Evolutionary conservation across 2,797 vertebrate species (phyloP).

Genomic region (Rhinella marina): DNA sequence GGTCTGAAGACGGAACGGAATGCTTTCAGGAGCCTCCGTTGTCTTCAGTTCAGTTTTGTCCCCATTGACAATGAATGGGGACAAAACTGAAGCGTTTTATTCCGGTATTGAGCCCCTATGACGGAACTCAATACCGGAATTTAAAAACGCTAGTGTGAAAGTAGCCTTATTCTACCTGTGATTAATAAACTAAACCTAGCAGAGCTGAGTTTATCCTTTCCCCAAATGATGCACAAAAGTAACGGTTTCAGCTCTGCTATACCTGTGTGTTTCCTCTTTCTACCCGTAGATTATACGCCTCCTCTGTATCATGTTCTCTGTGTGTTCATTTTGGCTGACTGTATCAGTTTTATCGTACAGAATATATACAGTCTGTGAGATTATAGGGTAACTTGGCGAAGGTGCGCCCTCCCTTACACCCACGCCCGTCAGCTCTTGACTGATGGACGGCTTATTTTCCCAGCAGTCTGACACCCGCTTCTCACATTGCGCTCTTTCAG

Average conservation of each 20-base stretch:
- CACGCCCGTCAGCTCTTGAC: background rate
- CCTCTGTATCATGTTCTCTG: background rate
- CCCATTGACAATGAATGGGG: too few species aligned
- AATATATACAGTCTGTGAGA: background rate
- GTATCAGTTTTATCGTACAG: slow-evolving; percentile 35
- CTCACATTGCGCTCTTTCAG: background rate
- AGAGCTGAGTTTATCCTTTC: too few species aligned
- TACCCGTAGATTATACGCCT: background rate
- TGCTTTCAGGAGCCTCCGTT: too few species aligned
- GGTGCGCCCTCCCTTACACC: background rate
- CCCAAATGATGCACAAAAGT: background rate
- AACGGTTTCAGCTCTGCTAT: background rate
- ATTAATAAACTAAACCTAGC: too few species aligned
- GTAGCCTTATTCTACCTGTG: too few species aligned
- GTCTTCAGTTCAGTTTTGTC: too few species aligned
- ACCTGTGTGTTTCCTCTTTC: background rate
- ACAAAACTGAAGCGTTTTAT: too few species aligned
- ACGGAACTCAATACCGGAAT: too few species aligned
- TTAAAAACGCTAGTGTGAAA: too few species aligned
- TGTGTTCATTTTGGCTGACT: background rate
- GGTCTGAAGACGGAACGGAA: too few species aligned
- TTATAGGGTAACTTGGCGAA: background rate
- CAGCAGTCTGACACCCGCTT: background rate
- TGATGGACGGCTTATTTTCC: background rate
- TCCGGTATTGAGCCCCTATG: too few species aligned